A percentile compares a stretch with the other conserved stretches of the same genome.
phyloP scores from a whole-genome alignment of 2,113 vertebrate genomes.

The Muntiacus muntjak region DNA sequence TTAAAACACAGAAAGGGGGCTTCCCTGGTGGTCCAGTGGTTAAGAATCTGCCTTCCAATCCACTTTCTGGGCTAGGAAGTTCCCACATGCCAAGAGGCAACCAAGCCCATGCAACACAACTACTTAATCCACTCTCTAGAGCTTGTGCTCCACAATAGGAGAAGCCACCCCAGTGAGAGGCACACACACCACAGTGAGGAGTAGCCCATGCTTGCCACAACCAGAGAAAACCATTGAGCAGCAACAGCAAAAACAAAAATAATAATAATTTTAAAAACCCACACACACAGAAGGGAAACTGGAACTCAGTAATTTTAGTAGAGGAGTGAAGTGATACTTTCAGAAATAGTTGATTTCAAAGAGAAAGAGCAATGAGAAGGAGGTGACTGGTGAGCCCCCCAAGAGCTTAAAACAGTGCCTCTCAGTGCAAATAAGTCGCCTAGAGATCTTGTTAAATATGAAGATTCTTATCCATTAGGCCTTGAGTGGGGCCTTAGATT shows the following conservation, averaged over 20 bases:
- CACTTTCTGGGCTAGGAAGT: background rate
- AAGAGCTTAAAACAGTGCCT: background rate
- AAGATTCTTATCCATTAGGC: background rate
- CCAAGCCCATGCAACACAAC: background rate
- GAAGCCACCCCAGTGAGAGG: background rate
- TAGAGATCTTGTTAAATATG: background rate
- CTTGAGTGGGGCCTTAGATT: background rate
- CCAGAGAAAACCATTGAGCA: background rate
- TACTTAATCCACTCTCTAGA: background rate
- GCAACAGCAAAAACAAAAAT: background rate
- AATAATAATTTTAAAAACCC: background rate
- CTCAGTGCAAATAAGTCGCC: background rate
- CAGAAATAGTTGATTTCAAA: background rate
- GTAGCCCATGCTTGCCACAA: background rate
- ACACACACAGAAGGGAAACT: background rate
- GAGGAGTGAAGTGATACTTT: background rate
- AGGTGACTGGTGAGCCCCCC: background rate
- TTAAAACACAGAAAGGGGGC: background rate
- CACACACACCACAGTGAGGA: background rate
- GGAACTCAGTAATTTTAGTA: background rate
- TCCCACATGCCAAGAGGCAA: background rate
- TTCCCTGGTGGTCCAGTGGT: background rate
- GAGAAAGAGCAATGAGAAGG: background rate
- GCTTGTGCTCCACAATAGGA: background rate
- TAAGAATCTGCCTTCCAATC: background rate